Conservation (phyloP, 1,140 invertebrate species). For the Coelopa frigida region DNA sequence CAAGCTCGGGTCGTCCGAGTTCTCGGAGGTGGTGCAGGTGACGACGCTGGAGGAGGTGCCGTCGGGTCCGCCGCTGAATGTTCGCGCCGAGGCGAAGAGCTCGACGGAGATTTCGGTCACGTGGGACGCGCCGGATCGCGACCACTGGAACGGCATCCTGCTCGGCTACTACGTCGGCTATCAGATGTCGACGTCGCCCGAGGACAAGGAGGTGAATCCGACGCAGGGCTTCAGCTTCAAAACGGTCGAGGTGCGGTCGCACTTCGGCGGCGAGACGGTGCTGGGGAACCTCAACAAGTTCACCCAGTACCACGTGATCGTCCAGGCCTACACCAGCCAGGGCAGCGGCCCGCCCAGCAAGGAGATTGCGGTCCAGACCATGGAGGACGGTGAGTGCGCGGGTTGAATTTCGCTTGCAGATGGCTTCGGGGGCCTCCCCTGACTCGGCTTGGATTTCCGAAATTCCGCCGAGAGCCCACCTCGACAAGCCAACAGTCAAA, state of each 20-base stretch:
- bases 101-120: conserved; percentile 82
- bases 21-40: conserved; percentile 74
- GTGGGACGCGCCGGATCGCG: conserved; percentile 81
- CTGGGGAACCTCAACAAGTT: conserved; percentile 71
- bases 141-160: conserved; percentile 86
- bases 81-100: conserved; percentile 78
- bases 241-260: conserved; percentile 60
- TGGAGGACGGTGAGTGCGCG: conserved; percentile 72
- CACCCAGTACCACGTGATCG: conserved; percentile 80
- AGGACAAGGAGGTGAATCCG: conserved; percentile 41
- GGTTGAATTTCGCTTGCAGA: too few relatives aligned
- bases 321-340: conserved; percentile 87
- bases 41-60: conserved; percentile 83
- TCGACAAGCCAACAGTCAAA: too few relatives aligned
- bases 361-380: conserved; percentile 71
- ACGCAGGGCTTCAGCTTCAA: conserved; percentile 59
- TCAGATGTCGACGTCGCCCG: conserved; percentile 53
- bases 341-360: conserved; percentile 81
- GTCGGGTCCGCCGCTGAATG: conserved; percentile 74
- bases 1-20: conserved; percentile 75
- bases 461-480: too few relatives aligned
- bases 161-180: conserved; percentile 91
- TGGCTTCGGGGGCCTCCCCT: too few relatives aligned
- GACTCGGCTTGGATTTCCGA: too few relatives aligned
- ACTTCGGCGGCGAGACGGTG: conserved; percentile 57